Conservation (phyloP, 1,140 invertebrate species). For the Cherax quadricarinatus region DNA sequence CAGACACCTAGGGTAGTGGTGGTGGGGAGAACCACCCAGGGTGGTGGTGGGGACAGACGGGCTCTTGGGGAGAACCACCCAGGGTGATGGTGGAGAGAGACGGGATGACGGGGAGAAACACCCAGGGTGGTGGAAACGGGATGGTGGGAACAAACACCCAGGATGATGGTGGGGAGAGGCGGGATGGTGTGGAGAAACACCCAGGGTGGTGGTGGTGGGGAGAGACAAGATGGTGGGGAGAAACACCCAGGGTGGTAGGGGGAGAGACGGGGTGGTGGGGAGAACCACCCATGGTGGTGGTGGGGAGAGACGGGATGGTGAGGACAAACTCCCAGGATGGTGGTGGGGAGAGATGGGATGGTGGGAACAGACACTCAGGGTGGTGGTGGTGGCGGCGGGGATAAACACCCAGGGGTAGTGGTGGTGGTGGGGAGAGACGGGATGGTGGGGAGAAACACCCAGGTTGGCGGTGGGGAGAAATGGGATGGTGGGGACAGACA, state of each 20-base stretch:
- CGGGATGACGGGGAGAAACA: background rate
- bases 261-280: background rate
- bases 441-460: background rate
- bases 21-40: too few species aligned
- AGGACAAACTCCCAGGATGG: background rate
- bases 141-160: background rate
- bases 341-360: too few species aligned
- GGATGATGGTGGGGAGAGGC: background rate
- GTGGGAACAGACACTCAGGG: too few species aligned
- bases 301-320: background rate
- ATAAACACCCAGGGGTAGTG: too few species aligned
- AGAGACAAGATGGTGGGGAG: background rate
- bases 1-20: too few species aligned
- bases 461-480: background rate
- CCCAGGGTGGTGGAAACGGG: background rate
- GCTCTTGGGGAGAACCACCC: too few species aligned
- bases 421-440: too few species aligned
- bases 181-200: background rate
- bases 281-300: too few species aligned
- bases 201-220: too few species aligned
- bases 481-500: background rate
- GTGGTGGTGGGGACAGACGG: background rate
- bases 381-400: too few species aligned
- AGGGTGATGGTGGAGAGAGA: background rate
- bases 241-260: too few species aligned